Evolutionary conservation across 2,888 invertebrate genomes (phyloP).

Genomic region (Palloptera scutellata): DNA sequence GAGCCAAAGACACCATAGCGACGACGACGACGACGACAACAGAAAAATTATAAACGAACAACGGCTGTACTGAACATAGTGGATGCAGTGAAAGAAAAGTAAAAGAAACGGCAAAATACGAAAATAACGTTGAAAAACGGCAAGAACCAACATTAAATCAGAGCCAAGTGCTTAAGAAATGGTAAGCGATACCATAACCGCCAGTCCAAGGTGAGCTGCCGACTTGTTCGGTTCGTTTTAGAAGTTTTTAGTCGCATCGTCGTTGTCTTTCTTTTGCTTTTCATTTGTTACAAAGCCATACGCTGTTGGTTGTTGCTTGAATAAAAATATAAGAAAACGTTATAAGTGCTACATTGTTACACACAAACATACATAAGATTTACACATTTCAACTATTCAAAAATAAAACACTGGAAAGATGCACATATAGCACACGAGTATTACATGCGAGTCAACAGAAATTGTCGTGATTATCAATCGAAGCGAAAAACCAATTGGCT

Average conservation of each 20-base stretch:
- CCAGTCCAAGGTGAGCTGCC: slow-evolving; percentile 62
- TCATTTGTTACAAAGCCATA: too few species aligned
- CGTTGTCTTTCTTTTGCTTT: slow-evolving; percentile 13
- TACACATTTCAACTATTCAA: too few species aligned
- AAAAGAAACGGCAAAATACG: slow-evolving; percentile 31
- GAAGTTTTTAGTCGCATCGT: slow-evolving; percentile 20
- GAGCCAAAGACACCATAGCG: not conserved
- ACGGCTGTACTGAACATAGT: slow-evolving; percentile 2
- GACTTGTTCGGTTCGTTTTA: slow-evolving; percentile 58
- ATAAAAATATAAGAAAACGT: too few species aligned
- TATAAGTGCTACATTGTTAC: too few species aligned
- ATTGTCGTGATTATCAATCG: too few species aligned
- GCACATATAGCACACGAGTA: too few species aligned
- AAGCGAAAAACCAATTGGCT: too few species aligned
- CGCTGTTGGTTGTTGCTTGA: too few species aligned
- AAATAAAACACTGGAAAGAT: too few species aligned
- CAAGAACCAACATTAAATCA: slow-evolving; percentile 36
- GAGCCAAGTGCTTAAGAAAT: slow-evolving; percentile 60
- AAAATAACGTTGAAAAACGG: slow-evolving; percentile 32
- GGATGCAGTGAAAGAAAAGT: slow-evolving; percentile 36
- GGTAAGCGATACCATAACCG: slow-evolving; percentile 57
- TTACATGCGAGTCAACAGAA: too few species aligned
- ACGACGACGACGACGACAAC: slow-evolving; percentile 4
- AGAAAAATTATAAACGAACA: slow-evolving; percentile 12
- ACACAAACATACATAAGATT: too few species aligned